phyloP scores from a whole-genome alignment of 1,140 invertebrate genomes.

The Aphaenogaster rudis region DNA sequence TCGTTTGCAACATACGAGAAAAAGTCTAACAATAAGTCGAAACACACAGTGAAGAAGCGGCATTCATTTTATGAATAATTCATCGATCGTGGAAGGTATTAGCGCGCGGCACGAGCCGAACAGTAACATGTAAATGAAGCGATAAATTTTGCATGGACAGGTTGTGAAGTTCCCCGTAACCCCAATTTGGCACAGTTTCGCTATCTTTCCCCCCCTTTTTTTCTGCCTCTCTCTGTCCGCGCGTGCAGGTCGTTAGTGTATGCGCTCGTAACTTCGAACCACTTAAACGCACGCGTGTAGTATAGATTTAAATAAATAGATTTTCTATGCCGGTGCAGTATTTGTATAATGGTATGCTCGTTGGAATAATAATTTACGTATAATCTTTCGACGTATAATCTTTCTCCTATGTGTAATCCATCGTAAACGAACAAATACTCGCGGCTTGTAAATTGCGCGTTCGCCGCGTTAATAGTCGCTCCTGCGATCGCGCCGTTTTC shows the following conservation, averaged over 20 bases:
- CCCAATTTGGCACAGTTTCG: constrained; percentile 74
- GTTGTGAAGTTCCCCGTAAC: constrained; percentile 71
- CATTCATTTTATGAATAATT: constrained; percentile 77
- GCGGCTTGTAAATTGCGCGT: constrained; percentile 20
- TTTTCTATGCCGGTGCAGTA: neutral
- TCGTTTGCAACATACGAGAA: constrained; percentile 72
- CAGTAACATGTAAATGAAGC: constrained; percentile 79
- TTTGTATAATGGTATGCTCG: neutral
- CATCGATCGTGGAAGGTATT: constrained; percentile 77
- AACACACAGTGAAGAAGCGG: constrained; percentile 74
- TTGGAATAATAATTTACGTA: neutral
- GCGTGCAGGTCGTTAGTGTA: constrained; percentile 47
- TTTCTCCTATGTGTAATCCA: neutral
- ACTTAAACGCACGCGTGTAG: constrained; percentile 21
- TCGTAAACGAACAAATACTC: neutral
- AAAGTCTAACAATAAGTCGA: constrained; percentile 77
- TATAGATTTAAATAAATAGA: constrained; percentile 52
- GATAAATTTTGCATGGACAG: constrained; percentile 78
- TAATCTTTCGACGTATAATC: neutral
- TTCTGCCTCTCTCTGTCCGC: neutral
- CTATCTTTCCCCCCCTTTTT: constrained; percentile 38
- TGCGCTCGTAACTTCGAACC: constrained; percentile 44
- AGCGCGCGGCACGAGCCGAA: constrained; percentile 74
- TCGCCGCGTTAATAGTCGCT: constrained; percentile 26
- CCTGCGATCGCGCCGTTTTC: constrained; percentile 51